Evolutionary conservation across 2,888 invertebrate genomes (phyloP).

Genomic region (Sthenelais limicola): DNA sequence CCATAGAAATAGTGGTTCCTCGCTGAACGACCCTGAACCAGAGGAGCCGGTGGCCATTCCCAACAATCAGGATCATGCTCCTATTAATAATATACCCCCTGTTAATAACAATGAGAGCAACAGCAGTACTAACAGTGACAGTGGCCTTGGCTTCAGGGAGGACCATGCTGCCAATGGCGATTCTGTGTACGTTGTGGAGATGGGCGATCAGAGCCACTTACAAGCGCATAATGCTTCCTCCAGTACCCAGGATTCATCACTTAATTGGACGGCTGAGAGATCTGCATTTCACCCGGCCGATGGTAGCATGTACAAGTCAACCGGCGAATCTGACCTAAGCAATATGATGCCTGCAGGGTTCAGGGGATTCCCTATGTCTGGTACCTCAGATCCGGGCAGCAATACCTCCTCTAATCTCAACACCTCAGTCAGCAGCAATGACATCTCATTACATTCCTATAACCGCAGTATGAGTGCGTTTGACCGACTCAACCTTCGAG

Average conservation of each 20-base stretch:
- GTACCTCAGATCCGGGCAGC: conserved; percentile 1
- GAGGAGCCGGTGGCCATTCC: conserved; percentile 41
- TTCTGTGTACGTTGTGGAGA: conserved; percentile 65
- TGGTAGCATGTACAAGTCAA: conserved; percentile 15
- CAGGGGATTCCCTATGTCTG: not conserved
- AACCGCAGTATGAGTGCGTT: conserved; percentile 17
- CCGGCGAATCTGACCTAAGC: conserved; percentile 15
- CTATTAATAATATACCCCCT: conserved; percentile 34
- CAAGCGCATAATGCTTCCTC: conserved; percentile 24
- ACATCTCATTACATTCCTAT: not conserved
- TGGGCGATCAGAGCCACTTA: conserved; percentile 44
- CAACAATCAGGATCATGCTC: conserved; percentile 7
- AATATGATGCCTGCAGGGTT: conserved; percentile 18
- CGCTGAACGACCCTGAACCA: conserved; percentile 64
- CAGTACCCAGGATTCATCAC: conserved; percentile 5
- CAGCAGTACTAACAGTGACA: conserved; percentile 95
- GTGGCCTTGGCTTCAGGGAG: conserved; percentile 86
- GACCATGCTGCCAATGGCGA: conserved; percentile 73
- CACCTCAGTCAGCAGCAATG: conserved; percentile 38
- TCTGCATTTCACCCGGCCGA: conserved; percentile 34
- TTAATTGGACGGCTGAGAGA: conserved; percentile 33
- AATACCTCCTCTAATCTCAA: conserved; percentile 29
- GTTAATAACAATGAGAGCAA: conserved; percentile 77
- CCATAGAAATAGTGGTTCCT: conserved; percentile 58
- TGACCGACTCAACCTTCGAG: conserved; percentile 78